Conservation (phyloP, 2,888 invertebrate genomes). For the Anthophora plumipes region DNA sequence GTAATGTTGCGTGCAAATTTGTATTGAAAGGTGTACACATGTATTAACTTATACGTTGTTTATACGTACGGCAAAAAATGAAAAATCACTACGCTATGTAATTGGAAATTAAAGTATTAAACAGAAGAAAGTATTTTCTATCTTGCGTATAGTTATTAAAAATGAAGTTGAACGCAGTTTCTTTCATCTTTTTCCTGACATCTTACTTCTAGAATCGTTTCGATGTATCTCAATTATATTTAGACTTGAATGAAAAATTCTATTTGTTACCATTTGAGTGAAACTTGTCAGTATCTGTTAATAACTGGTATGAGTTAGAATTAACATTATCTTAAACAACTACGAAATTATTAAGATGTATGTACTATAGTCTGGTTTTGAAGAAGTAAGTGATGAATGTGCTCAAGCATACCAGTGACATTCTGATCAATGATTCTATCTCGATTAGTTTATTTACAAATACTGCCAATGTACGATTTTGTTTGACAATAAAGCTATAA, state of each 20-base stretch:
- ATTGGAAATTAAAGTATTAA: conserved; percentile 18
- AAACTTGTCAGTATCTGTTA: conserved; percentile 32
- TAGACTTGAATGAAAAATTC: not conserved
- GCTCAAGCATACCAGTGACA: conserved; percentile 10
- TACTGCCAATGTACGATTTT: conserved; percentile 59
- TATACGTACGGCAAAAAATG: conserved; percentile 2
- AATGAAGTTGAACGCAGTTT: conserved; percentile 14
- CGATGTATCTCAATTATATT: not conserved
- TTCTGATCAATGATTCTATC: conserved; percentile 54
- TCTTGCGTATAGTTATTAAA: not conserved
- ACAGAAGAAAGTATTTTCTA: not conserved
- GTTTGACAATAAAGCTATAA: conserved; percentile 50
- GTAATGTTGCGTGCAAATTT: not conserved
- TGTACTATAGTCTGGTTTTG: conserved; percentile 9
- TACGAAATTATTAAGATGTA: conserved; percentile 21
- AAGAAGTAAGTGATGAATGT: conserved; percentile 34
- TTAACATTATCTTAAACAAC: conserved; percentile 2
- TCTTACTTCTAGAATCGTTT: not conserved
- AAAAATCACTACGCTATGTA: conserved; percentile 28
- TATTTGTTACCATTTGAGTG: not conserved
- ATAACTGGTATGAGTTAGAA: conserved; percentile 25
- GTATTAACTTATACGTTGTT: not conserved
- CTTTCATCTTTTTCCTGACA: not conserved
- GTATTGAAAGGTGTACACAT: not conserved
- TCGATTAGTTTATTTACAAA: conserved; percentile 62